Base-by-base conservation (phyloP, 2,797 vertebrate genomes). In the Characodon lateralis region DNA sequence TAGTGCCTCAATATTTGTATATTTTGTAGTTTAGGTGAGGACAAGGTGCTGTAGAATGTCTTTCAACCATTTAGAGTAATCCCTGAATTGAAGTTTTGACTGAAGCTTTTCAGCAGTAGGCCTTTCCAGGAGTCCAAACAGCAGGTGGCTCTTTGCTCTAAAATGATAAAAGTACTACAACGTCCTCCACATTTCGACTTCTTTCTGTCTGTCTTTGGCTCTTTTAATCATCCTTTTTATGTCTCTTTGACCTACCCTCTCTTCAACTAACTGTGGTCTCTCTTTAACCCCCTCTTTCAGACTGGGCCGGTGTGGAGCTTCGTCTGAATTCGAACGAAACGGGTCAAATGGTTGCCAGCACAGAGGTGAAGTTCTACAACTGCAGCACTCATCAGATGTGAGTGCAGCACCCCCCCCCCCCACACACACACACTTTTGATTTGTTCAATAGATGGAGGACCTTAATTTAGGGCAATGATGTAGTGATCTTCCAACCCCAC, bases 341-440 rank as follows among this genome's bases (percentile, higher is more conserved):
- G 0, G 96, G 97, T 77, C 96, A 96, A 92, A 98, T 94, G 74
- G 97, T 99, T 50, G 96, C 96, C 93, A 98, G 97, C 96, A 98
- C 97, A 0, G 97, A 98, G 91, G 97, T 99, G 95, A 98, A 97
- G 92, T 98, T 99, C 95, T 99, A 97, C 96, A 99, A 99, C 96
- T 99, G 98, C 96, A 99, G 98, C 13, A 96, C 96, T 71, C 98
- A 99, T 94, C 96, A 96, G 85, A 96, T 97, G 98, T 99, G 94
- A 98, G 98, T 93, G 72, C 65, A 26, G 73, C 77, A 8, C 53
- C 43, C 20, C 24, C 24, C 3, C 14, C 10, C 1, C 68, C 13
- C 20, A 8, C 13, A 48, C 69, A 6, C 68, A 16, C 20, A 8
- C 13, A 48, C 69, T 78, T 84, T 70, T 86, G 84, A 91, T 87